Conservation (phyloP, 2,113 vertebrate species). For the Arothron firmamentum region DNA sequence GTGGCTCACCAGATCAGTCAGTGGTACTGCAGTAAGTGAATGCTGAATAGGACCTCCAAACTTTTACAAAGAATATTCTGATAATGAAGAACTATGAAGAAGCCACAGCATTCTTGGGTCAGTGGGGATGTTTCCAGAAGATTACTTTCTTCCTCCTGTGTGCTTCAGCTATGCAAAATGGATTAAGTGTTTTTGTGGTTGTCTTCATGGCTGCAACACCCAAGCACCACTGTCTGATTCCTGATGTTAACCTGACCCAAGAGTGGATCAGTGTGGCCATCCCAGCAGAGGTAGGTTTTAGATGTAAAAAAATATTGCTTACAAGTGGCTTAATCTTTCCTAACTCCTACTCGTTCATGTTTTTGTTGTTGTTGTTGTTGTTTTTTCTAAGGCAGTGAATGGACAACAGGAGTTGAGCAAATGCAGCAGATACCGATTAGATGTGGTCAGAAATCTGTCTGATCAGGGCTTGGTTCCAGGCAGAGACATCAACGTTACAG, state of each 20-base stretch:
- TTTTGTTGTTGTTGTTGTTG: neutral
- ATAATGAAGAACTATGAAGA: neutral
- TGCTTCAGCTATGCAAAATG: neutral
- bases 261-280: neutral
- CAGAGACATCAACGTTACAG: neutral
- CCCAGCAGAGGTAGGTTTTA: neutral
- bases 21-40: no score
- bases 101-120: neutral
- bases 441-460: neutral
- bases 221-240: neutral
- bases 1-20: no score
- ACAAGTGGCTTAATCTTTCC: neutral
- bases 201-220: neutral
- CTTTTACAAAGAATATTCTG: neutral
- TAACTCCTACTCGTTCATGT: neutral
- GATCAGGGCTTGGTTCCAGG: neutral
- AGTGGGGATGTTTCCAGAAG: conserved; percentile 3
- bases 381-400: neutral
- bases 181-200: neutral
- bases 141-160: neutral
- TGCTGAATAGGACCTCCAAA: no score
- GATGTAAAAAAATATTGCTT: neutral
- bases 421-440: neutral
- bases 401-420: neutral
- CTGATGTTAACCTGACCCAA: neutral